These are phyloP conservation scores for Cartodere bifasciata DNA, from an alignment of 2,888 invertebrate genomes.

Conservation along the genomic window DNA sequence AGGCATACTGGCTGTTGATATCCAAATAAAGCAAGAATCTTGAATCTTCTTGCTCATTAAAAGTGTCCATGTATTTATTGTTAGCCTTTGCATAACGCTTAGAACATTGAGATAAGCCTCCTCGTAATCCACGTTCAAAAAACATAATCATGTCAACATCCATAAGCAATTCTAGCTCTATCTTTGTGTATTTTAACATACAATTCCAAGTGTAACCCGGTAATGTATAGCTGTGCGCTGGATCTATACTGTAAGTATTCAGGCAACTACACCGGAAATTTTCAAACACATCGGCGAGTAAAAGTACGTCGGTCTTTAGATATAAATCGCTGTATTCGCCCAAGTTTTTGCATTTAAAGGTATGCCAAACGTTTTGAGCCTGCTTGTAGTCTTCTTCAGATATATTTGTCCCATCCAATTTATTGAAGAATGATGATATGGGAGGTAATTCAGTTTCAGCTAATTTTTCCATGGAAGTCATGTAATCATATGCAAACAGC, in stretches of 20 bases:
- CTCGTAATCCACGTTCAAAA: constrained; percentile 19
- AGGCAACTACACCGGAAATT: constrained; percentile 23
- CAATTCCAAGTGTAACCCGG: constrained; percentile 22
- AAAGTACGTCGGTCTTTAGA: constrained; percentile 26
- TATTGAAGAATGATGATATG: constrained; percentile 18
- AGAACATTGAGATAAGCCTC: constrained; percentile 20
- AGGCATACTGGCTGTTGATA: constrained; percentile 14
- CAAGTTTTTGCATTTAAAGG: constrained; percentile 23
- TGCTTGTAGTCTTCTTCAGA: constrained; percentile 22
- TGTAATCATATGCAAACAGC: constrained; percentile 25
- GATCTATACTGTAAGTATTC: constrained; percentile 24
- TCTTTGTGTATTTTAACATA: constrained; percentile 20
- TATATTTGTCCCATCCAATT: constrained; percentile 15
- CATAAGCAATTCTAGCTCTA: constrained; percentile 3
- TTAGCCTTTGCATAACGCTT: constrained; percentile 22
- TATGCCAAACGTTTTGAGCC: constrained; percentile 25
- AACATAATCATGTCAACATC: constrained; percentile 19
- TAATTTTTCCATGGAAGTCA: constrained; percentile 18
- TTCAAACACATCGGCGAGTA: constrained; percentile 28
- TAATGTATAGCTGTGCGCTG: constrained; percentile 20
- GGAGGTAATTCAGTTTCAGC: constrained; percentile 18
- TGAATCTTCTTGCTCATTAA: constrained; percentile 9
- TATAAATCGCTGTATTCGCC: constrained; percentile 27
- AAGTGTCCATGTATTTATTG: constrained; percentile 15
- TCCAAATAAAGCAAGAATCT: constrained; percentile 14